phyloP scores from a whole-genome alignment of 2,113 vertebrate genomes.

The Acanthisitta chloris region DNA sequence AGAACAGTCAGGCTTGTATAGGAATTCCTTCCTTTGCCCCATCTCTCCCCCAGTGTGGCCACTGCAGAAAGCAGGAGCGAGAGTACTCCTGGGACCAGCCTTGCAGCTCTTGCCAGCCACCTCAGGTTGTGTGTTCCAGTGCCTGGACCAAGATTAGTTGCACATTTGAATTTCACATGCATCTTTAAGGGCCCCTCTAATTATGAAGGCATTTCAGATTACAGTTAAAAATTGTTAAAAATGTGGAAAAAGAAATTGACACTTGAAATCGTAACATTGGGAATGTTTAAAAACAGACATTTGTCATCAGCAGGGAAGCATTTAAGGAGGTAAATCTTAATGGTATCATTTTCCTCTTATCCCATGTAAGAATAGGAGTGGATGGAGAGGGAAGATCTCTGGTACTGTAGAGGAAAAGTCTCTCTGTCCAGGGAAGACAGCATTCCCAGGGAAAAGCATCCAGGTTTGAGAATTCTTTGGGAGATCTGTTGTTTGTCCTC shows the following conservation, averaged over 20 bases:
- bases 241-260: fast-evolving
- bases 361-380: neutral
- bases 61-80: neutral
- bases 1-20: neutral
- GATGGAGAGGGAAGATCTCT: neutral
- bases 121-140: neutral
- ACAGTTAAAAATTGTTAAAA: neutral
- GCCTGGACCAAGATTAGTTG: neutral
- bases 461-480: neutral
- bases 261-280: neutral
- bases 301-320: neutral
- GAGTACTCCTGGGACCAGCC: neutral
- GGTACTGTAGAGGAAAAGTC: neutral
- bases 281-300: neutral
- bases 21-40: neutral
- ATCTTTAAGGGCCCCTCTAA: neutral
- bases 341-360: neutral
- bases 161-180: neutral
- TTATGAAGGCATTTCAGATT: neutral
- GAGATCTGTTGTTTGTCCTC: neutral
- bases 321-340: neutral
- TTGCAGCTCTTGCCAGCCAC: neutral
- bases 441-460: neutral
- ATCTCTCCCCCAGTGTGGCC: neutral
- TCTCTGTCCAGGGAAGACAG: neutral